phyloP scores from a whole-genome alignment of 2,113 vertebrate genomes.

The Datnioides undecimradiatus region DNA sequence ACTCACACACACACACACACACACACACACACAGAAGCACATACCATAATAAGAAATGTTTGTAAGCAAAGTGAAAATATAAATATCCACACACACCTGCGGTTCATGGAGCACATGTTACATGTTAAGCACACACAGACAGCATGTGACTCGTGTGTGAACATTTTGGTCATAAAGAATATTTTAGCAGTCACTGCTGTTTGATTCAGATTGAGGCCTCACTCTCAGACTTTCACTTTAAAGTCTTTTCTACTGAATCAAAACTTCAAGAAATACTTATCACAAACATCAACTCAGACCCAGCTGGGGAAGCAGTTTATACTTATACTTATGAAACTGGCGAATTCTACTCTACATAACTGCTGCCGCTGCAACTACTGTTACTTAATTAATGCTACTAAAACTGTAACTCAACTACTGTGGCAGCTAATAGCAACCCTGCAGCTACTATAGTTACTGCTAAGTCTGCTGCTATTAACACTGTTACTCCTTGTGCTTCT shows the following conservation, averaged over 20 bases:
- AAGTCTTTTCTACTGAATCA: not conserved
- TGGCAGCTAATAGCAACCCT: too few relatives aligned
- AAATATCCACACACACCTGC: not conserved
- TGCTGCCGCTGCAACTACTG: not conserved
- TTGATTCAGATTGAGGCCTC: not conserved
- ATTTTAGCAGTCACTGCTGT: constrained; percentile 11
- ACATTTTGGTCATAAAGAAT: constrained; percentile 5
- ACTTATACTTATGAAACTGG: not conserved
- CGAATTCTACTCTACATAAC: too few relatives aligned
- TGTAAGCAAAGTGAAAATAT: not conserved
- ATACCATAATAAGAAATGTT: too few relatives aligned
- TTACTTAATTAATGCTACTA: not conserved
- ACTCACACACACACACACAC: not conserved
- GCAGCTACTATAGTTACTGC: not conserved
- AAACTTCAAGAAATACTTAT: not conserved
- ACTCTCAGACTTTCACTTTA: not conserved
- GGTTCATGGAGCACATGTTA: too few relatives aligned
- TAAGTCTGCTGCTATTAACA: not conserved
- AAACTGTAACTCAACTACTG: too few relatives aligned
- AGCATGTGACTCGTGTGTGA: not conserved
- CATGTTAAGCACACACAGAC: not conserved
- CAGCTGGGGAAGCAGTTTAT: not conserved
- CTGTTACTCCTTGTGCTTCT: not conserved
- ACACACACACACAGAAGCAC: too few relatives aligned
- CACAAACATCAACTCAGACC: not conserved